Conservation (phyloP, 2,113 vertebrate genomes). For the Pteropus alecto region DNA sequence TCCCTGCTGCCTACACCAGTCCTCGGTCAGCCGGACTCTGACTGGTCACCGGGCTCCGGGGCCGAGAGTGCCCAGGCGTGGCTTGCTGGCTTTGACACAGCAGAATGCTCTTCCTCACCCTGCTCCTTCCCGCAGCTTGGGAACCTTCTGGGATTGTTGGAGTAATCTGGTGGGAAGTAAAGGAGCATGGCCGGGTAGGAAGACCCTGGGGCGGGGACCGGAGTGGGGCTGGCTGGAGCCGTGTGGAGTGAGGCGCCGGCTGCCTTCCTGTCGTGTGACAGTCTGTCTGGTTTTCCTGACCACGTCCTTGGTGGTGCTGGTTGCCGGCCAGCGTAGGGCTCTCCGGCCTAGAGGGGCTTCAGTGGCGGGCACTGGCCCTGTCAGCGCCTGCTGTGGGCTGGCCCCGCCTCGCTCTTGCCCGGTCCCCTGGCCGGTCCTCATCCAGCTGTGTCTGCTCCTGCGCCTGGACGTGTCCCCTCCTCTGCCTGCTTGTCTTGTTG, state of each 20-base stretch:
- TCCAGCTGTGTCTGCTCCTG: background rate
- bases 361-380: background rate
- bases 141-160: background rate
- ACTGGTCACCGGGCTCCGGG: background rate
- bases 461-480: background rate
- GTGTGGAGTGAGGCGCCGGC: rapidly evolving
- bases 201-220: background rate
- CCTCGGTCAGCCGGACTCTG: background rate
- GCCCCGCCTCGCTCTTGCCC: rapidly evolving
- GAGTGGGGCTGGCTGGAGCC: background rate
- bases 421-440: background rate
- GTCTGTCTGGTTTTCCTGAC: background rate
- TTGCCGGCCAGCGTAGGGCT: background rate
- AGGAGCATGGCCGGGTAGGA: background rate
- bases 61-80: rapidly evolving
- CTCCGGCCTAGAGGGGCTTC: rapidly evolving
- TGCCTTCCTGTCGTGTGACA: too few species aligned
- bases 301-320: rapidly evolving
- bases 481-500: background rate
- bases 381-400: background rate
- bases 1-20: background rate
- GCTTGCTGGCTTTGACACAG: rapidly evolving
- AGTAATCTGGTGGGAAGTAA: background rate
- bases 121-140: rapidly evolving
- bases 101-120: background rate